Percentiles rank a stretch among this genome's conserved stretches.
phyloP scores from a whole-genome alignment of 2,113 vertebrate species.

The Phycodurus eques region DNA sequence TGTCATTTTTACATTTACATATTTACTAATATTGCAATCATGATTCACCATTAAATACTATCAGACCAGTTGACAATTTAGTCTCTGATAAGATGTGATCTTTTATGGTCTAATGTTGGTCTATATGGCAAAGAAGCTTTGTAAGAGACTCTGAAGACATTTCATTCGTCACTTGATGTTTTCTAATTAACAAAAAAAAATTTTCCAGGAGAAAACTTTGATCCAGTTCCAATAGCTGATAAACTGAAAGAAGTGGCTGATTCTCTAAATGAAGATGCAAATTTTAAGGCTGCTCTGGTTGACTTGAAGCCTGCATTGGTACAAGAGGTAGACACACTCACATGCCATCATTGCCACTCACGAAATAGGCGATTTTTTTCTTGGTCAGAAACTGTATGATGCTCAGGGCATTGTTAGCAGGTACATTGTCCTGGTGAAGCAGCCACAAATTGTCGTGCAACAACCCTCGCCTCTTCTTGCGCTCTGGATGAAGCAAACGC shows the following conservation, averaged over 20 bases:
- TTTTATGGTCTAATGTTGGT: background rate
- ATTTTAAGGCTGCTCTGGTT: slow-evolving; percentile 25
- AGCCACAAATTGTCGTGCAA: no score
- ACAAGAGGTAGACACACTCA: slow-evolving; percentile 49
- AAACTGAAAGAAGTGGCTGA: slow-evolving; percentile 62
- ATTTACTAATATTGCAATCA: no score
- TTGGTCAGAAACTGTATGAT: no score
- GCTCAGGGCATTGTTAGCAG: no score
- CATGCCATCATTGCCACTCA: background rate
- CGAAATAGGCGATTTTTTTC: background rate
- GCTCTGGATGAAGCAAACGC: no score
- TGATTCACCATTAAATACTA: no score
- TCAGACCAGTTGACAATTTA: background rate
- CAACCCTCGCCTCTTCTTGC: no score
- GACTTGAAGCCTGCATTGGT: slow-evolving; percentile 24
- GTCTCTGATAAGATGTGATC: background rate
- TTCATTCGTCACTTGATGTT: background rate
- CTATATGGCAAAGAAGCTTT: background rate
- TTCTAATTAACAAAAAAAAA: background rate
- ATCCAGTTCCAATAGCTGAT: slow-evolving; percentile 57
- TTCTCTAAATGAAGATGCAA: slow-evolving; percentile 29
- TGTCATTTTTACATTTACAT: no score
- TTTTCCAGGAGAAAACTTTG: slow-evolving; percentile 43
- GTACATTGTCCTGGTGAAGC: no score
- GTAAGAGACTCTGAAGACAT: no score